Evolutionary conservation across 2,888 invertebrate genomes (phyloP).

Genomic region (Smittia aterrima): DNA sequence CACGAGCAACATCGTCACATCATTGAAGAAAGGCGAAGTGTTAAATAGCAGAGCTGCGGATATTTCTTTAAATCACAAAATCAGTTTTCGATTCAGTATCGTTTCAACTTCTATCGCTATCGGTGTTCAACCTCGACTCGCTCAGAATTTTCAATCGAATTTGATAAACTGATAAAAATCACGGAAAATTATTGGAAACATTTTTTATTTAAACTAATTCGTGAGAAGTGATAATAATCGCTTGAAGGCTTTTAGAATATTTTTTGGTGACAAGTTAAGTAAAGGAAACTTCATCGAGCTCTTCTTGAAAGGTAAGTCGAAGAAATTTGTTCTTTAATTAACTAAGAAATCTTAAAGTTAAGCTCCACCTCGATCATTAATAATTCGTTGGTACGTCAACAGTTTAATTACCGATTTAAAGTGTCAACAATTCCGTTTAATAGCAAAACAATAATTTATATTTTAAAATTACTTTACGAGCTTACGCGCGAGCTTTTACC

Average conservation of each 20-base stretch:
- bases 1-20: too few species aligned
- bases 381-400: too few species aligned
- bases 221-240: too few species aligned
- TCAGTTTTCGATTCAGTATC: background rate
- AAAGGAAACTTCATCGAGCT: too few species aligned
- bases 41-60: background rate
- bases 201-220: background rate
- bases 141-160: background rate
- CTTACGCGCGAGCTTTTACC: background rate
- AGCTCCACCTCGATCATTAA: too few species aligned
- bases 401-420: too few species aligned
- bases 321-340: background rate
- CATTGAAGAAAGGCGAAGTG: background rate
- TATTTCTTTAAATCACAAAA: constrained; percentile 8
- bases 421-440: background rate
- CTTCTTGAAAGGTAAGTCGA: too few species aligned
- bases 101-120: background rate
- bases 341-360: too few species aligned
- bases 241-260: too few species aligned
- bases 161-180: background rate
- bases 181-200: background rate
- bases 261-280: too few species aligned
- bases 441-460: background rate
- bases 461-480: background rate
- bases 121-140: background rate